These are phyloP conservation scores for Argyrosomus regius DNA, from an alignment of 2,797 vertebrate species.

Conservation along the genomic window DNA sequence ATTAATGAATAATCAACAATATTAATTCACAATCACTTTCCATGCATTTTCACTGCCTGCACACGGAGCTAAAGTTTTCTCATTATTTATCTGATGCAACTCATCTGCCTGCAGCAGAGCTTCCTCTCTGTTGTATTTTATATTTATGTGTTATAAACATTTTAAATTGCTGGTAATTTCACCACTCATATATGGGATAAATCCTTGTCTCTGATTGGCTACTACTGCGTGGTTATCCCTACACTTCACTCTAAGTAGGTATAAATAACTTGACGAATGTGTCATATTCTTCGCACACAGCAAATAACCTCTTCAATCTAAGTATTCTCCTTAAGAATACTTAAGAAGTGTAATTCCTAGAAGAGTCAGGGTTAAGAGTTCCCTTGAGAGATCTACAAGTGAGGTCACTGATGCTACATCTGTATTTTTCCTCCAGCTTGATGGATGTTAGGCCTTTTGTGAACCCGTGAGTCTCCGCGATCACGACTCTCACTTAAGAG, in stretches of 20 bases:
- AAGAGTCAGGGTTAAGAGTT: slow-evolving; percentile 13
- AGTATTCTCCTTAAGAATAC: neutral
- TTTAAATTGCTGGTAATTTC: neutral
- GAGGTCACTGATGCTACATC: slow-evolving; percentile 5
- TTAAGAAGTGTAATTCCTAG: neutral
- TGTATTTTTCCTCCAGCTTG: slow-evolving; percentile 24
- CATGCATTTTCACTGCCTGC: neutral
- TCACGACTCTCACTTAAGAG: slow-evolving; percentile 17
- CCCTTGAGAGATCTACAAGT: slow-evolving; percentile 21
- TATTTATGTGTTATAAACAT: neutral
- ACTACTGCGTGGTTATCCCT: neutral
- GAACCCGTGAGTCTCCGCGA: slow-evolving; percentile 51
- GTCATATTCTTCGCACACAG: neutral
- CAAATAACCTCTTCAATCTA: neutral
- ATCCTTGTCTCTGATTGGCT: neutral
- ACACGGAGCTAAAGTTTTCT: neutral
- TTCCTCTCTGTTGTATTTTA: neutral
- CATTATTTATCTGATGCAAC: neutral
- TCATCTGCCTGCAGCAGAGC: neutral
- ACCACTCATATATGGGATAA: neutral
- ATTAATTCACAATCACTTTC: neutral
- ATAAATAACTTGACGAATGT: neutral
- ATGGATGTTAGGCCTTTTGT: slow-evolving; percentile 39
- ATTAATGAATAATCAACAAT: neutral
- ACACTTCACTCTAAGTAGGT: neutral